Evolutionary conservation across 2,888 invertebrate species (phyloP).

Genomic region (Gibbula magus): DNA sequence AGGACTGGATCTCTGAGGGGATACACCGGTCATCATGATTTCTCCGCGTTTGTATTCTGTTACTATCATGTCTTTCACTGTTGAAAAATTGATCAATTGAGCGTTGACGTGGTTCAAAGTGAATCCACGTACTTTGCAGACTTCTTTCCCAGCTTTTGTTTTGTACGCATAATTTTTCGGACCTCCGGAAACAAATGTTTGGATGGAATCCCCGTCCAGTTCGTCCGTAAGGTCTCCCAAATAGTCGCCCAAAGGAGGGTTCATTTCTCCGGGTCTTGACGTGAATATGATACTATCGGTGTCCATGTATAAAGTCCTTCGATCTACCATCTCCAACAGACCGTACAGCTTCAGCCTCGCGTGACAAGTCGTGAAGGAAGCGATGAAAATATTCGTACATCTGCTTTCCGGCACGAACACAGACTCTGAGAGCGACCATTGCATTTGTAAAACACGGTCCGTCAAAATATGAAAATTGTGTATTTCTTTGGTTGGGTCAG

Average conservation of each 20-base stretch:
- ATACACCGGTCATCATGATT: no score
- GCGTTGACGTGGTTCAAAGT: constrained; percentile 45
- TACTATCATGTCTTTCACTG: constrained; percentile 2
- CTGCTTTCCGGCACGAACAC: not conserved
- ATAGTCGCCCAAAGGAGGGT: constrained; percentile 56
- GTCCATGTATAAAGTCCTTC: constrained; percentile 34
- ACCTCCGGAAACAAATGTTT: constrained; percentile 63
- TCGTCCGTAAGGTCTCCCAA: constrained; percentile 72
- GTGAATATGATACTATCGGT: constrained; percentile 33
- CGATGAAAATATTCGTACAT: constrained; percentile 28
- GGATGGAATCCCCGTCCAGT: constrained; percentile 50
- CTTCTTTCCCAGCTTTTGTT: constrained; percentile 40
- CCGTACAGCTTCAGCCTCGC: constrained; percentile 40
- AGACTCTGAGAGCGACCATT: not conserved
- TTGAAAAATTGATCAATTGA: constrained; percentile 44
- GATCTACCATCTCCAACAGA: constrained; percentile 29
- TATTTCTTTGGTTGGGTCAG: no score
- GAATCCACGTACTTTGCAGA: constrained; percentile 58
- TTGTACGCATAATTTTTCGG: constrained; percentile 70
- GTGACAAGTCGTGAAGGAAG: constrained; percentile 34
- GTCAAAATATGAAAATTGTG: no score
- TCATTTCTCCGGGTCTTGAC: not conserved
- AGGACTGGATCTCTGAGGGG: no score
- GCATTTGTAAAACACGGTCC: no score
- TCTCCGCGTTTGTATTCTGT: not conserved